phyloP scores from a whole-genome alignment of 2,113 vertebrate species.

The Lamprologus callipterus region DNA sequence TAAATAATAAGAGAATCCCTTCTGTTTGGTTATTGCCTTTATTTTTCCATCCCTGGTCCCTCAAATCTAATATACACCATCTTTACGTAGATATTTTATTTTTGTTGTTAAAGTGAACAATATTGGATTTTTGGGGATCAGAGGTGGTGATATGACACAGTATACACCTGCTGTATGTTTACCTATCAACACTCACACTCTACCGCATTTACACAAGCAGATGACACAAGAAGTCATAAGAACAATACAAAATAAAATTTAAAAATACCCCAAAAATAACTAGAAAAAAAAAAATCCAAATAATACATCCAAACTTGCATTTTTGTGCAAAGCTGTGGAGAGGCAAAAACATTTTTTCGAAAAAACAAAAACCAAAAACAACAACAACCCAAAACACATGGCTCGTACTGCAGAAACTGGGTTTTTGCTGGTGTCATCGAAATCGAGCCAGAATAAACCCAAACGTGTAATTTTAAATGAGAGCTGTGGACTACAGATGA shows the following conservation, averaged over 20 bases:
- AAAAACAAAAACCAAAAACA: not conserved
- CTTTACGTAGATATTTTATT: not conserved
- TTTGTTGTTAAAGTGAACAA: constrained; percentile 14
- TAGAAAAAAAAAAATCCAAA: not conserved
- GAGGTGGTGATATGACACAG: constrained; percentile 41
- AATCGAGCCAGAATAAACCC: not conserved
- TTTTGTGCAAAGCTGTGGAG: constrained; percentile 53
- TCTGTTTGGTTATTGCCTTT: constrained; percentile 42
- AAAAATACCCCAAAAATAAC: not conserved
- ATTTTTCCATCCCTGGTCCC: constrained; percentile 19
- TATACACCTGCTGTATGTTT: not conserved
- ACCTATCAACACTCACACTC: constrained; percentile 31
- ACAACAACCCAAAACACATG: not conserved
- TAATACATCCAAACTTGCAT: constrained; percentile 46
- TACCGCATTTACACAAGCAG: constrained; percentile 36
- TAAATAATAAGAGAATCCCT: not conserved
- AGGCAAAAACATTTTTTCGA: constrained; percentile 11
- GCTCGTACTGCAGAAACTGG: constrained; percentile 21
- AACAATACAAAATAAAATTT: constrained; percentile 32
- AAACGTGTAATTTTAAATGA: not conserved
- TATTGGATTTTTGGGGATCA: constrained; percentile 42
- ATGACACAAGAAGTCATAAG: constrained; percentile 10
- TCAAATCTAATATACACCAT: constrained; percentile 24
- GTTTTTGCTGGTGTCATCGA: constrained; percentile 47
- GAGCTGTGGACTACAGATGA: constrained; percentile 9